Evolutionary conservation across 2,797 vertebrate genomes (phyloP), one percentile per base, ranked within the genome.

Genomic region (Acipenser ruthenus): DNA sequence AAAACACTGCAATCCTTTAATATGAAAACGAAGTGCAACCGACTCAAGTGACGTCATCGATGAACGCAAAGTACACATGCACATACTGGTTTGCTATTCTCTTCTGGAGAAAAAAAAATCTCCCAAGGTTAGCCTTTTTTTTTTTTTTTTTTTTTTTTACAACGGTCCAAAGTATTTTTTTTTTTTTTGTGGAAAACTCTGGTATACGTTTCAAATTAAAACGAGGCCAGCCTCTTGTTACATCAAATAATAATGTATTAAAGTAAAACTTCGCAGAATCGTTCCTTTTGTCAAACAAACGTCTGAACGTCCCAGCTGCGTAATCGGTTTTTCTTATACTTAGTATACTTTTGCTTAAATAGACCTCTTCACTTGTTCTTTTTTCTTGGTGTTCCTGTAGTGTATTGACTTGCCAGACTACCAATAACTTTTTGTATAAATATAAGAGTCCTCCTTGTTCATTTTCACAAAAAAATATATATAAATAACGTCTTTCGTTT

Each of bases 171-270:
- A 87, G 77, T 82, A 78, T 82, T 77, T 76, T 64, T 76, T 67
- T 69, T 76, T 76, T 64, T 76, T 66, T 70, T 77, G 82, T 87
- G 86, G 88, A 87, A 85, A 82, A 84, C 84, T 88, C 85, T 87
- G 87, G 86, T 76, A 85, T 82, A 80, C 74, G 84, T 83, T 85
- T 87, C 86, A 89, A 89, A 83, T 86, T 83, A 91, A 87, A 93
- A 86, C 90, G 95, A 96, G 95, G 93, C 95, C 96, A 93, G 95
- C 95, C 96, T 96, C 96, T 89, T 86, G 88, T 80, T 84, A 80
- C 91, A 89, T 85, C 80, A 90, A 91, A 90, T 84, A 82, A 73
- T 81, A 87, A 88, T 69, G 83, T 89, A 88, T 87, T 91, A 90
- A 92, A 93, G 91, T 88, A 87, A 89, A 68, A 91, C 88, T 89